phyloP scores from a whole-genome alignment of 2,888 invertebrate species.

The Fragum whitleyi region DNA sequence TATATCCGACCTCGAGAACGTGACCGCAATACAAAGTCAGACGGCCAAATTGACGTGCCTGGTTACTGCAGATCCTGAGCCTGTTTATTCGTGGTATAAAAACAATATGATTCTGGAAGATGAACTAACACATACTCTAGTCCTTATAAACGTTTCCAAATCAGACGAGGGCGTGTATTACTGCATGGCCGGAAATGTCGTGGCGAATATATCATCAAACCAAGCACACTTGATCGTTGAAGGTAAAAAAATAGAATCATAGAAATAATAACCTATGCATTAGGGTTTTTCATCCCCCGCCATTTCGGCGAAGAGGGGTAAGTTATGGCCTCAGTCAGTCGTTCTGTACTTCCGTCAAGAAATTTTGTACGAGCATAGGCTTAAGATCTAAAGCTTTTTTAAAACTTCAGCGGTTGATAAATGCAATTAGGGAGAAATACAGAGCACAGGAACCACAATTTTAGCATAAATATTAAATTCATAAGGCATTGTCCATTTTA shows the following conservation, averaged over 20 bases:
- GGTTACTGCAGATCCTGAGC: conserved; percentile 32
- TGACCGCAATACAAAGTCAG: conserved; percentile 24
- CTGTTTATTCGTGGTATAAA: conserved; percentile 40
- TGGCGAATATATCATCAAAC: conserved; percentile 48
- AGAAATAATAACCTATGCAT: background rate
- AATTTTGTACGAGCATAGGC: background rate
- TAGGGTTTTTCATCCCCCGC: too few species aligned
- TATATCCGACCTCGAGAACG: conserved; percentile 11
- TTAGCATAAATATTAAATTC: too few species aligned
- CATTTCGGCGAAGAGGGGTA: background rate
- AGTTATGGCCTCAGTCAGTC: background rate
- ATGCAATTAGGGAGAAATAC: too few species aligned
- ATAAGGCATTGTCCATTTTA: too few species aligned
- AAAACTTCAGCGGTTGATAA: too few species aligned
- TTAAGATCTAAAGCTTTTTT: too few species aligned
- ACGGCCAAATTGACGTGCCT: conserved; percentile 31
- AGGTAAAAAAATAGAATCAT: conserved; percentile 16
- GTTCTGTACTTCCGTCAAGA: background rate
- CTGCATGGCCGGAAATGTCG: conserved; percentile 52
- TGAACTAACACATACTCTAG: background rate
- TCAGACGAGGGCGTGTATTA: conserved; percentile 25
- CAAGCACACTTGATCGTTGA: conserved; percentile 20
- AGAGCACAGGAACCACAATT: too few species aligned
- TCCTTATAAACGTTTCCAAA: conserved; percentile 9
- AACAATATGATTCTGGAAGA: conserved; percentile 20